These are phyloP conservation scores for Synanthedon tipuliformis DNA, from an alignment of 2,888 invertebrate species.

Conservation along the genomic window DNA sequence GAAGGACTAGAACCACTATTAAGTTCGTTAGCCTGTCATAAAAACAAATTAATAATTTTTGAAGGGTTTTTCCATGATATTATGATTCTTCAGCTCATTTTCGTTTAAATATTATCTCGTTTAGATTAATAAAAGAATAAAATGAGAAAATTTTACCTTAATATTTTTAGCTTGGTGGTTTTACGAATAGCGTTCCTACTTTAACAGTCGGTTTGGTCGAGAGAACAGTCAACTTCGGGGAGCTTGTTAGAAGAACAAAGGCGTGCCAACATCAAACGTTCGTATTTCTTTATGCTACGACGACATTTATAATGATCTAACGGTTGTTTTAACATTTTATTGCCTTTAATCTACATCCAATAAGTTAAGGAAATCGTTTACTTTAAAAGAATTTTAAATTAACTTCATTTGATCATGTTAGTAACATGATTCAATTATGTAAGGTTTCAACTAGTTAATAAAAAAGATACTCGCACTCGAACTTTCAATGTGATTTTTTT, in stretches of 20 bases:
- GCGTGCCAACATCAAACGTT: constrained; percentile 44
- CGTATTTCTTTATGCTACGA: constrained; percentile 36
- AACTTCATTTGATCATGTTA: too few species aligned
- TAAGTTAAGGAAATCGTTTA: background rate
- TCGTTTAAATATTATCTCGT: too few species aligned
- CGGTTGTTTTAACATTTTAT: constrained; percentile 37
- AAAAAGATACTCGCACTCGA: too few species aligned
- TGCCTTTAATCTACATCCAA: constrained; percentile 21
- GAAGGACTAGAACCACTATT: too few species aligned
- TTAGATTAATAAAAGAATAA: background rate
- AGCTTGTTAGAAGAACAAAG: constrained; percentile 55
- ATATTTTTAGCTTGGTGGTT: constrained; percentile 6
- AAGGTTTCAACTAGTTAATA: too few species aligned
- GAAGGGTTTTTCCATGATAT: too few species aligned
- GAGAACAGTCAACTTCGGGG: constrained; percentile 3
- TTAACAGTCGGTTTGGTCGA: constrained; percentile 1
- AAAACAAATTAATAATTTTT: too few species aligned
- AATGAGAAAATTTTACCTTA: background rate
- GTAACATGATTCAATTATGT: too few species aligned
- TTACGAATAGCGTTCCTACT: background rate
- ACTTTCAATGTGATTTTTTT: too few species aligned
- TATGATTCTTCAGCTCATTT: too few species aligned
- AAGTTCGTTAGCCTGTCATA: too few species aligned
- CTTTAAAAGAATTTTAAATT: too few species aligned
- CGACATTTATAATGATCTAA: constrained; percentile 39